Base-by-base conservation (phyloP, 2,113 vertebrate genomes). In the Neodontobutis hainanensis region DNA sequence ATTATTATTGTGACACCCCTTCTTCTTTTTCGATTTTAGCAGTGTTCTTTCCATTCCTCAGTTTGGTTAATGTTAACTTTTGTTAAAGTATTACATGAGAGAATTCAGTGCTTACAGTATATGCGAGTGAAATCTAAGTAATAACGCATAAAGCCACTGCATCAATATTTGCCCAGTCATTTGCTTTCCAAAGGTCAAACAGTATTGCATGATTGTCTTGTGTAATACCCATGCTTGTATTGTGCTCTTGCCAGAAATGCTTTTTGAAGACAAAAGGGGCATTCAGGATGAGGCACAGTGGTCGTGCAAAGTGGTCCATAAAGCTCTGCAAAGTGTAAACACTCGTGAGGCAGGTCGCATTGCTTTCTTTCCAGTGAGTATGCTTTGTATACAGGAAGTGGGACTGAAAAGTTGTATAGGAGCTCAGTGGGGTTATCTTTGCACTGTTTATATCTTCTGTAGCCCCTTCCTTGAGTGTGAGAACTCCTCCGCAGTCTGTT, bases 341-440 rank as follows among this genome's bases (percentile, higher is more conserved):
- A 62, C 67, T 49, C 56, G n/a, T 44, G 11, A 42, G 51, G 56
- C 49, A 60, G 58, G 67, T 67, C 77, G 42, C 14, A 36, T 58
- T 68, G 65, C 72, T 68, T 69, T 67, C 43, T 73, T 78, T 58
- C 73, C 53, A 73, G 67, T 51, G 53, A 68, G 65, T 78, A 72
- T 61, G 70, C 53, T 70, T 44, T 68, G 61, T 70, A 50, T 42
- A 53, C 49, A 78, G 77, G 67, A 83, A 72, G 51, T 75, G 52
- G 70, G 63, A 61, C 52, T 52, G 7, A 43, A 69, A 66, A 68
- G 67, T 50, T 75, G 44, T 49, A 55, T 53, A 60, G 49, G 61
- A 68, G 71, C 71, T 87, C 78, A 61, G 38, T 70, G 63, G 59
- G 69, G 82, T 87, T 85, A 83, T 90, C 87, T 77, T 52, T 10